Evolutionary conservation across 2,113 vertebrate species (phyloP).

Genomic region (Pseudopodoces humilis): DNA sequence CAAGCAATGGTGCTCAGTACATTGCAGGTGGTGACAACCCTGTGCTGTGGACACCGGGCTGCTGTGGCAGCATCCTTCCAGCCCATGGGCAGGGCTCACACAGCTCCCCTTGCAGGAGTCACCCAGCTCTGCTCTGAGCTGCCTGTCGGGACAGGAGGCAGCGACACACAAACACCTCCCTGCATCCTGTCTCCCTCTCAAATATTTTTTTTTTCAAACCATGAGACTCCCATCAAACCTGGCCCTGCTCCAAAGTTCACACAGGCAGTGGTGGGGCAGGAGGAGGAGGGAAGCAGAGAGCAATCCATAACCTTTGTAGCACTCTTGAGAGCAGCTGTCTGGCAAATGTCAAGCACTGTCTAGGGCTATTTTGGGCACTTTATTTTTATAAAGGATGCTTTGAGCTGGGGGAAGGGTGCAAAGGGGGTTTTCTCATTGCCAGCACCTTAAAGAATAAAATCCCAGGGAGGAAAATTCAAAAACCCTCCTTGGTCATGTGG

Average conservation of each 20-base stretch:
- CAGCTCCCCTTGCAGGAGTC: not conserved
- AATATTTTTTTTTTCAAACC: constrained; percentile 1
- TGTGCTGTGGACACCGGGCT: accelerated
- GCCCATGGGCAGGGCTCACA: not conserved
- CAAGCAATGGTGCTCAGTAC: not conserved
- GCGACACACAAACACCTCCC: not conserved
- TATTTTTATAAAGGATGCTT: constrained; percentile 60
- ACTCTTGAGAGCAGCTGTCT: constrained; percentile 68
- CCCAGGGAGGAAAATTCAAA: not conserved
- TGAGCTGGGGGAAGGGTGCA: not conserved
- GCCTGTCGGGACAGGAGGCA: not conserved
- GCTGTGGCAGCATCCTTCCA: not conserved
- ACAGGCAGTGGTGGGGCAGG: not conserved
- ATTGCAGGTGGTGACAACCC: not conserved
- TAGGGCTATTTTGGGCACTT: constrained; percentile 69
- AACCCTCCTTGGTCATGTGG: not conserved
- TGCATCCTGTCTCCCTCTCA: not conserved
- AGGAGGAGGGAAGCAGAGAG: constrained; percentile 29
- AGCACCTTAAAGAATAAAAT: constrained; percentile 32
- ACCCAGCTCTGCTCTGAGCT: not conserved
- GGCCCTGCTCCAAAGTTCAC: constrained; percentile 34
- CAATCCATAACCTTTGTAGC: constrained; percentile 61
- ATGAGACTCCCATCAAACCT: not conserved
- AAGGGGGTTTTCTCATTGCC: constrained; percentile 13
- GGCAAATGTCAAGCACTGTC: constrained; percentile 67